Evolutionary conservation across 2,888 invertebrate species (phyloP).

Genomic region (Acleris holmiana): DNA sequence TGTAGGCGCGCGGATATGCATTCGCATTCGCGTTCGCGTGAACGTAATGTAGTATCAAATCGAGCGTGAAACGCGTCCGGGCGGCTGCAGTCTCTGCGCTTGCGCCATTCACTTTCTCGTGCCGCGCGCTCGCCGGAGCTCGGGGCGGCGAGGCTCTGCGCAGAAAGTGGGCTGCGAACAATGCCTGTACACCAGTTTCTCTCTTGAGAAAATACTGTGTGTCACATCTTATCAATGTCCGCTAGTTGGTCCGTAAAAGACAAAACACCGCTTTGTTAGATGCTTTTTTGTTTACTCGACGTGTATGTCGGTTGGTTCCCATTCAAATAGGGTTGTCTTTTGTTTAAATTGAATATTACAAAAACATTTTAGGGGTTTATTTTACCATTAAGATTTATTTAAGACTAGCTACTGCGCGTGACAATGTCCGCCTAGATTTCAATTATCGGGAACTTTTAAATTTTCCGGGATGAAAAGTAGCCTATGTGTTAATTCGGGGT

Average conservation of each 20-base stretch:
- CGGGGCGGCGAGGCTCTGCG: constrained; percentile 44
- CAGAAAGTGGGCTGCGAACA: constrained; percentile 80
- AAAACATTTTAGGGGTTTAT: too few species aligned
- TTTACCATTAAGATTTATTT: too few species aligned
- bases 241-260: constrained; percentile 37
- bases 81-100: constrained; percentile 57
- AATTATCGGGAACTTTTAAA: too few species aligned
- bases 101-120: constrained; percentile 82
- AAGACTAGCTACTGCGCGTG: too few species aligned
- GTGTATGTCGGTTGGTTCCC: constrained; percentile 2
- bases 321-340: constrained; percentile 7
- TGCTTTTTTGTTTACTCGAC: constrained; percentile 22
- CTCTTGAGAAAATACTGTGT: constrained; percentile 64
- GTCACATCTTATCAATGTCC: constrained; percentile 52
- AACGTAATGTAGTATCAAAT: constrained; percentile 65
- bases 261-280: constrained; percentile 29
- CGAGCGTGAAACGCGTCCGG: constrained; percentile 69
- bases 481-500: too few species aligned
- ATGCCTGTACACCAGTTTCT: constrained; percentile 73
- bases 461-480: too few species aligned
- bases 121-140: constrained; percentile 48
- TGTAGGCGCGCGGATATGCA: constrained; percentile 40
- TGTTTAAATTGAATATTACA: not conserved
- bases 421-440: too few species aligned
- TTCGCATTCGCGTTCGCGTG: constrained; percentile 65